A percentile compares a stretch with the other conserved stretches of the same genome.
phyloP scores from a whole-genome alignment of 2,797 vertebrate genomes.

The Eospalax fontanierii region DNA sequence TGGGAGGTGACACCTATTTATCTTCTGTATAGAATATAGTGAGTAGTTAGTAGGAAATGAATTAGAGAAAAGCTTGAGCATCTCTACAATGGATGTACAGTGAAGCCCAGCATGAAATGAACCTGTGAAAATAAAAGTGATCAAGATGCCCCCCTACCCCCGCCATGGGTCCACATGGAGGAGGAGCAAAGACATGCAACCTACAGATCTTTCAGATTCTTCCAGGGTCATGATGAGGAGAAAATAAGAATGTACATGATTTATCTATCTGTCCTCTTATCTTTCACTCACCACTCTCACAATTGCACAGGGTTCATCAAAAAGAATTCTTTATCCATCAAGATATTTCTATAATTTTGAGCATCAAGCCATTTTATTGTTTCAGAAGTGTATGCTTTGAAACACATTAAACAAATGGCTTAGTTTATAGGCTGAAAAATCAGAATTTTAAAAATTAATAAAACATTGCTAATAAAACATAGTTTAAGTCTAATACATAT shows the following conservation, averaged over 20 bases:
- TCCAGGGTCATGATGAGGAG: not conserved
- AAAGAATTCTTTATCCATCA: not conserved
- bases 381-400: slow-evolving; percentile 27
- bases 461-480: not conserved
- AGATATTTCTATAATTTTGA: slow-evolving; percentile 36
- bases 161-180: not conserved
- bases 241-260: not conserved
- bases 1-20: not conserved
- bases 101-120: not conserved
- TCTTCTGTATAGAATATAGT: not conserved
- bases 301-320: not conserved
- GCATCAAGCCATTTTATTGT: slow-evolving; percentile 1
- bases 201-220: not conserved
- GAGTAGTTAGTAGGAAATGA: not conserved
- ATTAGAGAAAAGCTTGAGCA: not conserved
- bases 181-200: not conserved
- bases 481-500: not conserved
- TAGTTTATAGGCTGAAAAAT: not conserved
- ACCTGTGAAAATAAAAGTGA: not conserved
- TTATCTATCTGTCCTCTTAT: not conserved
- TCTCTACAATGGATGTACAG: not conserved
- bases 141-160: not conserved
- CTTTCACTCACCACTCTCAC: not conserved
- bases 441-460: slow-evolving; percentile 51
- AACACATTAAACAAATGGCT: slow-evolving; percentile 34